Evolutionary conservation across 2,888 invertebrate genomes (phyloP).

Genomic region (Idaea aversata): DNA sequence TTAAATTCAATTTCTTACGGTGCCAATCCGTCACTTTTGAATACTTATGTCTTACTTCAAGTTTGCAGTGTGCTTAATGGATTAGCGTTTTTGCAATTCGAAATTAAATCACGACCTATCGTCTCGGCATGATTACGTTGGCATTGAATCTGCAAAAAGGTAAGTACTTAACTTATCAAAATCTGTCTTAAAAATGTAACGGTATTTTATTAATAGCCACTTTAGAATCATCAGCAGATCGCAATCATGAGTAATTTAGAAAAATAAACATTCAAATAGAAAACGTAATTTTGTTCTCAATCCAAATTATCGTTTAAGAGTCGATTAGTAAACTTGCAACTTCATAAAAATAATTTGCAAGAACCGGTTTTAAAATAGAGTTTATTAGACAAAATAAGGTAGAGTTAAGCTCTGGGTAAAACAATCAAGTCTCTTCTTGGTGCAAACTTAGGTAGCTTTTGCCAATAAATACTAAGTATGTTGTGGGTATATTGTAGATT

Average conservation of each 20-base stretch:
- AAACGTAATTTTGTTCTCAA: background rate
- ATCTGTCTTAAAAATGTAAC: constrained; percentile 16
- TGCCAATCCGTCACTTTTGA: background rate
- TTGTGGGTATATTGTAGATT: background rate
- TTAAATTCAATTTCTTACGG: background rate
- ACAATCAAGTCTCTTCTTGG: too few species aligned
- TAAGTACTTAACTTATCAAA: constrained; percentile 7
- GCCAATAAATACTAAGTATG: background rate
- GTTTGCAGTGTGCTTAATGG: background rate
- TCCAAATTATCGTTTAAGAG: too few species aligned
- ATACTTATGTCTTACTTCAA: background rate
- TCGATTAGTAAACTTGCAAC: background rate
- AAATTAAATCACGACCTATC: constrained; percentile 14
- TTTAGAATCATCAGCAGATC: background rate
- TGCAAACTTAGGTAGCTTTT: background rate
- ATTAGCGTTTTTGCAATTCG: constrained; percentile 10
- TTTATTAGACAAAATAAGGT: too few species aligned
- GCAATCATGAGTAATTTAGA: background rate
- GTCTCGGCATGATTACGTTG: constrained; percentile 12
- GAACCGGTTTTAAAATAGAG: background rate
- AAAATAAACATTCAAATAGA: background rate
- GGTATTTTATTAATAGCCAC: constrained; percentile 11
- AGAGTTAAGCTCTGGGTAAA: too few species aligned
- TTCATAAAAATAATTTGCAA: background rate
- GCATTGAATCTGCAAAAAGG: constrained; percentile 9